Base-by-base conservation (phyloP, 2,888 invertebrate species). In the Diarsia dahlii region DNA sequence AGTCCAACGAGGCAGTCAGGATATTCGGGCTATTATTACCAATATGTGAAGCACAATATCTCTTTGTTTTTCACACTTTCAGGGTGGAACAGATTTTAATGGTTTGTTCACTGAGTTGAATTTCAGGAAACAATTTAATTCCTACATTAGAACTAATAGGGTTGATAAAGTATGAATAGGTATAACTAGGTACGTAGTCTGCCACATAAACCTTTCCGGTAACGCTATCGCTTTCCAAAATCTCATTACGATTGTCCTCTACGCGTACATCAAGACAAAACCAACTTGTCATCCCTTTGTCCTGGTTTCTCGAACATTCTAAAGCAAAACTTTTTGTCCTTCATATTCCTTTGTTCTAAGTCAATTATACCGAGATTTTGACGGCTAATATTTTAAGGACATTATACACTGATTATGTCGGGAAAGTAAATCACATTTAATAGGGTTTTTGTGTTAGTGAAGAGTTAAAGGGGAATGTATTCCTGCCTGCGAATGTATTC, bases 251-350 rank as follows among this genome's bases (percentile, higher is more conserved):
- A 58, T 74, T 69, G 68, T 71, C 54, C 70, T 65, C 63, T n/a
- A 15, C 68, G 50, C 46, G 46, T 84, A 72, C 48, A 71, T 84
- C 60, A 82, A 71, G 52, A 70, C 85, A 72, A 76, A 68, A 81
- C 68, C 82, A 63, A 74, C 81, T 81, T 63, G 46, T 81, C 60
- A 63, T 56, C 62, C 81, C 65, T 72, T 82, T 85, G 82, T 82
- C 66, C 4, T 50, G 60, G 70, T 60, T 85, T 63, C 58, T 45
- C 39, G 50, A 70, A 67, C 71, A 82, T 70, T 85, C 82, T 52
- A 58, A 39, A n/a, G 34, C 64, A 66, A 39, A 72, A 81, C 69
- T 72, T 82, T 85, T 70, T 60, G 69, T 60, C 60, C 50, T 74
- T 68, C 46, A 46, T 52, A 12, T 39, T 64, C 85, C 69, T 81